Evolutionary conservation across 2,797 vertebrate genomes (phyloP).

Genomic region (Craterocephalus amniculus): DNA sequence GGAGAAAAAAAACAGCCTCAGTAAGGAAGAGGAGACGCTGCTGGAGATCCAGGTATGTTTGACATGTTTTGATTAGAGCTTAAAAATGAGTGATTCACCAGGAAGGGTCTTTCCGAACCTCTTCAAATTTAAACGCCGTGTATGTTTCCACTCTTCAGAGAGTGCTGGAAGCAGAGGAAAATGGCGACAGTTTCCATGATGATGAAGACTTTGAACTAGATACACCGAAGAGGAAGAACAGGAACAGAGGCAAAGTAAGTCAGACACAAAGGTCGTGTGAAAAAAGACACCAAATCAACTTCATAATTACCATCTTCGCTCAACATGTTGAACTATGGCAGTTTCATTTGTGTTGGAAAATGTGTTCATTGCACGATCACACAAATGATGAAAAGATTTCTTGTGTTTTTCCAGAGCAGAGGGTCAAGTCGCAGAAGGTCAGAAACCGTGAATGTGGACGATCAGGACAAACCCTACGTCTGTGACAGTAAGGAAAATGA

Average conservation of each 20-base stretch:
- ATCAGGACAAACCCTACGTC: conserved; percentile 97
- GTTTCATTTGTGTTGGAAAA: neutral
- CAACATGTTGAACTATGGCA: neutral
- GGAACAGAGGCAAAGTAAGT: conserved; percentile 94
- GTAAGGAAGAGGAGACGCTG: conserved; percentile 93
- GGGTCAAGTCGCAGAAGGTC: conserved; percentile 91
- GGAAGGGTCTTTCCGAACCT: neutral
- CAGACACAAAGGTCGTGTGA: conserved; percentile 1
- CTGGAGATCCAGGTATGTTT: conserved; percentile 92
- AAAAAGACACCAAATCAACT: neutral
- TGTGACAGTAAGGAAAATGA: conserved; percentile 93
- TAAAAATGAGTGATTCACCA: neutral
- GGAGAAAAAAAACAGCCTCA: conserved; percentile 86
- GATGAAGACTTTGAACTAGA: conserved; percentile 96
- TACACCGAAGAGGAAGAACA: conserved; percentile 94
- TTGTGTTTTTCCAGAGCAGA: conserved; percentile 84
- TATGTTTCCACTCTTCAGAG: conserved; percentile 77
- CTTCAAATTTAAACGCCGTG: neutral
- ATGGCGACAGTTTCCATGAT: conserved; percentile 92
- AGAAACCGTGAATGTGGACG: conserved; percentile 88
- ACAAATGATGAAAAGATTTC: neutral
- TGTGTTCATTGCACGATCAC: neutral
- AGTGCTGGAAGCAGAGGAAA: conserved; percentile 96
- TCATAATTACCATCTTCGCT: neutral
- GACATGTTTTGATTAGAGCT: neutral